These are phyloP conservation scores for pig (Sus scrofa) DNA, from an alignment of 2,113 vertebrate species.

Conservation along the genomic window T2T-Sscrofa CM000824.6:221291501-221292000, in stretches of 20 bases:
- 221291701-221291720: not conserved
- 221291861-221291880: not conserved
- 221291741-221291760: not conserved
- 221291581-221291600: no score
- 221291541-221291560: no score
- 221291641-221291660: not conserved
- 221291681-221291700: not conserved
- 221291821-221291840: not conserved
- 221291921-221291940: not conserved
- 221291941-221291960: accelerated
- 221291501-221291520: not conserved
- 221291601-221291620: not conserved
- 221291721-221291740: not conserved
- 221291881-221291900: not conserved
- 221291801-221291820: no score
- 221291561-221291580: not conserved
- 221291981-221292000: not conserved
- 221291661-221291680: not conserved
- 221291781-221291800: not conserved
- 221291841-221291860: not conserved
- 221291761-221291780: not conserved
- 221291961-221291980: not conserved
- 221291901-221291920: not conserved
- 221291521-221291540: no score
- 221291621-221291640: not conserved